Evolutionary conservation across 2,888 invertebrate species (phyloP).

Genomic region (Stictocephala bisonia): DNA sequence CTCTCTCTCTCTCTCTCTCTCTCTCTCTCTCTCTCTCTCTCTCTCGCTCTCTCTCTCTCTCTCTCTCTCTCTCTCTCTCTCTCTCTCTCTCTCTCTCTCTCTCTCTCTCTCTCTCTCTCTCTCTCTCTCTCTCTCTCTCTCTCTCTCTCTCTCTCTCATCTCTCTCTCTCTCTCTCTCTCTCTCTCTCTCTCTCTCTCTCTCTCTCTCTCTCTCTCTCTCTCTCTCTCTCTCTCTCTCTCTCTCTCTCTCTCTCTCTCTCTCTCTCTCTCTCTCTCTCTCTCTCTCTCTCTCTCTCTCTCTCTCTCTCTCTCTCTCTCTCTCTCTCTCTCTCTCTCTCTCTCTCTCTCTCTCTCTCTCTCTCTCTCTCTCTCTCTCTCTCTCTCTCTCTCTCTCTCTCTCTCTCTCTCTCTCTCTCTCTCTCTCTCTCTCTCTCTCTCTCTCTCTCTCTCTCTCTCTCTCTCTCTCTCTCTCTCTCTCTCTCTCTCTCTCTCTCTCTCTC

Average conservation of each 20-base stretch:
- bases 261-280: not conserved
- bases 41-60: no score
- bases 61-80: conserved; percentile 13
- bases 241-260: conserved; percentile 9
- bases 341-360: not conserved
- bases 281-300: not conserved
- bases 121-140: not conserved
- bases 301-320: conserved; percentile 6
- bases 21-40: no score
- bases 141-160: conserved; percentile 6
- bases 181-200: no score
- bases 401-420: not conserved
- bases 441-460: not conserved
- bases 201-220: no score
- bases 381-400: not conserved
- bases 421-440: not conserved
- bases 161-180: no score
- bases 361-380: not conserved
- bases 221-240: not conserved
- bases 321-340: not conserved
- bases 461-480: not conserved
- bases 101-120: not conserved
- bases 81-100: conserved; percentile 9
- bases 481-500: not conserved
- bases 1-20: no score